Evolutionary conservation across 2,888 invertebrate species (phyloP), one percentile per base, ranked within the genome.

Genomic region (Xanthorhoe spadicearia): DNA sequence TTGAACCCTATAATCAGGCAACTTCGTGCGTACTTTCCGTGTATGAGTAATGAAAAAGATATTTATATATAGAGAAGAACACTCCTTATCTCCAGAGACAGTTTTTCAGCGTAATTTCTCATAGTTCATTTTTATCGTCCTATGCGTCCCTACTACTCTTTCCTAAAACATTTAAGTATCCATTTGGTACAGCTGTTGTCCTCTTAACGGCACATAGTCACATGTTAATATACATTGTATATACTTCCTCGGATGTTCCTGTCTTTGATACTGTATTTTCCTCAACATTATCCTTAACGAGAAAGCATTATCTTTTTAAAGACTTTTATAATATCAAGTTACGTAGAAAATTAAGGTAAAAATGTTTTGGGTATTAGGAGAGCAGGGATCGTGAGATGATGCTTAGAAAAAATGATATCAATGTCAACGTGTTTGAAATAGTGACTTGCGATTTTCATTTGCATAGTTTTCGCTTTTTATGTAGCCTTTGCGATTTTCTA

Each of bases 341-440:
- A 69, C 69, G 73, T 71, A 66, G 70, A 38, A 38, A 38, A 38
- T 38, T 1, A 7, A 32, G 32, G 8, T 7, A 32, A 6, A 32
- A 32, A 7, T 7, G 13, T 38, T 10, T 43, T 3, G 13, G n/a
- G 67, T 68, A 72, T 72, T 68, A 67, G 64, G 71, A 66, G 64
- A 73, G 64, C 68, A 73, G 69, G 66, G 69, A 71, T 69, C 65
- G 65, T 64, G 72, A 72, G 71, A 70, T 74, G 69, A 52, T 70
- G 17, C 58, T 63, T 51, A 52, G 61, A 62, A 74, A 78, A 68
- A 66, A 64, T 75, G 76, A 76, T 7, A 32, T 32, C 76, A 75
- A 76, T 77, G 32, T n/a, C n/a, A n/a, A n/a, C n/a, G 50, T n/a
- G 43, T 7, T 23, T 4, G 0, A 18, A 9, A 3, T 13, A 9